A percentile compares a stretch with the other conserved stretches of the same genome.
Evolutionary conservation across 2,888 invertebrate genomes (phyloP).

Genomic region (Ametastegia equiseti): DNA sequence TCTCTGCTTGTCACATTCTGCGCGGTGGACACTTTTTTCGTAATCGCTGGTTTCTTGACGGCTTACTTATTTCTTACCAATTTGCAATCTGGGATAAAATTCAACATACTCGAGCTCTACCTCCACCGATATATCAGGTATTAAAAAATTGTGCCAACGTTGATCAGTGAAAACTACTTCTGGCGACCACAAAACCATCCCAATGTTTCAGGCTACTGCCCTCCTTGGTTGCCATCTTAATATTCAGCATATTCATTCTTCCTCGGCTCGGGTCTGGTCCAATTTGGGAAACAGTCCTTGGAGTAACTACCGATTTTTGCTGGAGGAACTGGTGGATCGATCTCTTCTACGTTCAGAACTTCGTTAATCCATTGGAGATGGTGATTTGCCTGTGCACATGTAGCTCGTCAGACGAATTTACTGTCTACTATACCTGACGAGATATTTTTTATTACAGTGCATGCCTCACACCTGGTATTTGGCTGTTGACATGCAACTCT

Average conservation of each 20-base stretch:
- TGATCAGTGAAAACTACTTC: neutral
- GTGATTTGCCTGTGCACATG: slow-evolving; percentile 58
- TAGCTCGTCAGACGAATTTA: neutral
- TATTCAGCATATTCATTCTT: slow-evolving; percentile 77
- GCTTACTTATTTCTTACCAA: slow-evolving; percentile 71
- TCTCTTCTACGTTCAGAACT: slow-evolving; percentile 77
- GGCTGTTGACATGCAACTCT: slow-evolving; percentile 80
- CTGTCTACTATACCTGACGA: neutral
- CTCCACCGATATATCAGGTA: slow-evolving; percentile 76
- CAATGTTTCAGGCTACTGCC: slow-evolving; percentile 80
- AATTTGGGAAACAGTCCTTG: slow-evolving; percentile 68
- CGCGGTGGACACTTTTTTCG: slow-evolving; percentile 76
- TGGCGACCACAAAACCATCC: too few relatives aligned
- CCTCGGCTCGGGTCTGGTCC: slow-evolving; percentile 77
- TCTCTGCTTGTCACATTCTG: slow-evolving; percentile 74
- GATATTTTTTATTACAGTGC: slow-evolving; percentile 70
- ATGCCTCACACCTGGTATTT: slow-evolving; percentile 80
- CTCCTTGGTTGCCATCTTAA: slow-evolving; percentile 77
- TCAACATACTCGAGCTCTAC: slow-evolving; percentile 73
- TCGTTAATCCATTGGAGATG: slow-evolving; percentile 70
- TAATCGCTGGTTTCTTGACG: slow-evolving; percentile 74
- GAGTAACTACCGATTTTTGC: slow-evolving; percentile 67
- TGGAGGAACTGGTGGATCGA: slow-evolving; percentile 77
- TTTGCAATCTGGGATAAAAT: slow-evolving; percentile 65
- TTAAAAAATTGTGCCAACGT: neutral